Conservation (phyloP, 1,140 invertebrate genomes). For the Paralvinella palmiformis region DNA sequence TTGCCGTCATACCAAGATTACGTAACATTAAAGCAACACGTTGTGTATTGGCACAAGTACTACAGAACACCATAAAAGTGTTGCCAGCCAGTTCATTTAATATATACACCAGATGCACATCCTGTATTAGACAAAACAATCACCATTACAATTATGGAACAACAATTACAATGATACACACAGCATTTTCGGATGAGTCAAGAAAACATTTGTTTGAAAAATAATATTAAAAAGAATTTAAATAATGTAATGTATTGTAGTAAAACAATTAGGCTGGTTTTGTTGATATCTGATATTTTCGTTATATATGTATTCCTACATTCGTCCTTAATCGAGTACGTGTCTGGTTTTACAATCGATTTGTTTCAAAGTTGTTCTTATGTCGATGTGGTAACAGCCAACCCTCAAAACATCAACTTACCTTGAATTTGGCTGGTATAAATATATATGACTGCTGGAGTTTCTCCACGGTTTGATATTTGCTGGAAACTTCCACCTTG, state of each 20-base stretch:
- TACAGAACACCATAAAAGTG: slow-evolving; percentile 94
- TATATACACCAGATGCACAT: slow-evolving; percentile 93
- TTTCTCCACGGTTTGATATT: slow-evolving; percentile 97
- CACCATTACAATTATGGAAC: slow-evolving; percentile 10
- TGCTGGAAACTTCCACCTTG: slow-evolving; percentile 90
- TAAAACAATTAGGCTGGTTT: no score
- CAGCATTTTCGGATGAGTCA: no score
- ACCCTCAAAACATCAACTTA: slow-evolving; percentile 36
- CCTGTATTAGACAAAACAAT: slow-evolving; percentile 55
- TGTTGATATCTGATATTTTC: no score
- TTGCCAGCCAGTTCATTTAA: slow-evolving; percentile 94
- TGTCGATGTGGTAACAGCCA: background rate
- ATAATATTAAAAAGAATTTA: no score
- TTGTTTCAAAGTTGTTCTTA: no score
- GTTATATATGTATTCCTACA: no score
- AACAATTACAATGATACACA: no score
- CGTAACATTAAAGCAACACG: slow-evolving; percentile 80
- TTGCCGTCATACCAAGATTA: slow-evolving; percentile 80
- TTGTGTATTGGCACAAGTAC: slow-evolving; percentile 87
- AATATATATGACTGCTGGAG: slow-evolving; percentile 93
- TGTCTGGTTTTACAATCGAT: no score
- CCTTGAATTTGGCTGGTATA: slow-evolving; percentile 92
- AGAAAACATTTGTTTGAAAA: no score
- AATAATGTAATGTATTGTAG: no score
- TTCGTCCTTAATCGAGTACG: no score